Evolutionary conservation across 2,888 invertebrate species (phyloP), one percentile per base, ranked within the genome.

Genomic region (Idaea biselata): DNA sequence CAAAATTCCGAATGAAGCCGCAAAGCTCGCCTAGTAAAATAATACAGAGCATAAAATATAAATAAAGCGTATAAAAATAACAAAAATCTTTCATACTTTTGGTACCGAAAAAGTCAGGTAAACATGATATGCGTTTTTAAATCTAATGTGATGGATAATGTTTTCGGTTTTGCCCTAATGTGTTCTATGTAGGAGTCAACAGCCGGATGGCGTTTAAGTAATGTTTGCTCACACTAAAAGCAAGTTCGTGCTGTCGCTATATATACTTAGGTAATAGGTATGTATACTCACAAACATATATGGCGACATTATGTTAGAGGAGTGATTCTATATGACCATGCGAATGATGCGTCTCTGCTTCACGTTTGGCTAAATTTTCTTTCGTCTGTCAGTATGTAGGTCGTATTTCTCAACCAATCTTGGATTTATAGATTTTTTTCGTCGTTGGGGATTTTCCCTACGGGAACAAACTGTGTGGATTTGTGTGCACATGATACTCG

Each of bases 151-250:
- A 58, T 66, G 64, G 54, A 59, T 67, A 59, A 69, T 80, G 81
- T 83, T 78, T 77, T 77, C 78, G 76, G 77, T 75, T 77, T 74
- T 79, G 74, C 78, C 70, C 79, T 87, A 86, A 88, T 87, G 86
- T 82, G 83, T 79, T 73, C 68, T 64, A 78, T 76, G 80, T 76
- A 63, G 75, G 65, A 83, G 86, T 82, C 84, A 82, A 82, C 82
- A 78, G 71, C 87, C 88, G 88, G 89, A 88, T 87, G 84, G 77
- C 83, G 81, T 81, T 78, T 81, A 86, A 88, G 89, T 87, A 83
- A 89, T 89, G 89, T 89, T 89, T 89, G 81, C 84, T 74, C 76
- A 57, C 82, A 82, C 89, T 89, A 89, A 89, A 89, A 89, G 89
- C 89, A 79, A 74, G 76, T 76, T 76, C 80, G 76, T 79, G 80